Evolutionary conservation across 2,888 invertebrate species (phyloP).

Genomic region (Colletes collaris): DNA sequence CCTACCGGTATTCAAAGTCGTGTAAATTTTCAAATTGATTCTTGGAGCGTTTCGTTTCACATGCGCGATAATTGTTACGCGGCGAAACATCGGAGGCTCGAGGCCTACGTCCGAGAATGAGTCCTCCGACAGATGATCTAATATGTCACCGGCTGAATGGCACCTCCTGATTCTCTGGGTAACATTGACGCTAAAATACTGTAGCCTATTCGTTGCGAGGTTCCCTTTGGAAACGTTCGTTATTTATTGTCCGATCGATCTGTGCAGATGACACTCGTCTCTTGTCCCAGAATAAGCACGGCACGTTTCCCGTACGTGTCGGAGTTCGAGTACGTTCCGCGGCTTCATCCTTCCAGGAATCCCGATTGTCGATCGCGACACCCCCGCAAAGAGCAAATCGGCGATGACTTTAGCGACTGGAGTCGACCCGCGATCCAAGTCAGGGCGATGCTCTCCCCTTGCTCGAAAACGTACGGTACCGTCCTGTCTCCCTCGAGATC

Average conservation of each 20-base stretch:
- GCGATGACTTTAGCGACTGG: slow-evolving; percentile 4
- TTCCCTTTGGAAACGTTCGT: no score
- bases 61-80: slow-evolving; percentile 14
- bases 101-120: slow-evolving; percentile 67
- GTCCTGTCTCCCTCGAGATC: no score
- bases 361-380: slow-evolving; percentile 63
- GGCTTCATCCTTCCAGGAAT: slow-evolving; percentile 71
- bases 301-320: slow-evolving; percentile 63
- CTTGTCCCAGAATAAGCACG: slow-evolving; percentile 53
- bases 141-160: slow-evolving; percentile 67
- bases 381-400: background rate
- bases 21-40: background rate
- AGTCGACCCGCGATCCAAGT: slow-evolving; percentile 58
- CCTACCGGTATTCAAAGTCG: background rate
- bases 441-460: slow-evolving; percentile 46
- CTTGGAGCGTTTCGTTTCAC: background rate
- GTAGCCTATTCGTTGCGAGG: no score
- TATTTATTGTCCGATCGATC: slow-evolving; percentile 19
- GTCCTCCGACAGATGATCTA: slow-evolving; percentile 58
- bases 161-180: slow-evolving; percentile 68
- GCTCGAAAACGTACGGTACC: slow-evolving; percentile 34
- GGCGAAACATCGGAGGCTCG: slow-evolving; percentile 23
- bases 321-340: slow-evolving; percentile 66
- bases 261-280: slow-evolving; percentile 59
- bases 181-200: slow-evolving; percentile 23